Percentiles rank a stretch among this genome's conserved stretches.
These are phyloP conservation scores for Timema cristinae DNA, from an alignment of 2,888 invertebrate genomes.

Conservation along the genomic window DNA sequence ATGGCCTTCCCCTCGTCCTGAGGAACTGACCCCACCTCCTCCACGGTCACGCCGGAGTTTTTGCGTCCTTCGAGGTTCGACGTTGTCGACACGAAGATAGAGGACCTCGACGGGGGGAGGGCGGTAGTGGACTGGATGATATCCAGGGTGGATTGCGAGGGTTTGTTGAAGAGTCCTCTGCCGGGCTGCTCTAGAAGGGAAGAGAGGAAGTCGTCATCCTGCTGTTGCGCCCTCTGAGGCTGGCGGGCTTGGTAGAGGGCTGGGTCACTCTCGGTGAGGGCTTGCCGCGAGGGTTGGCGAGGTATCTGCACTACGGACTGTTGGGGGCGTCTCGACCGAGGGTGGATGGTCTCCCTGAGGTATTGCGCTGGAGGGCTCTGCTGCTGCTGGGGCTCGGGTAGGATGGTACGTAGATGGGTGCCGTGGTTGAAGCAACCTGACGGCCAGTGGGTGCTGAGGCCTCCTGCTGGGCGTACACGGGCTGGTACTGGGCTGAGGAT, in stretches of 20 bases:
- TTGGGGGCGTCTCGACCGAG: conserved; percentile 10
- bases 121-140: conserved; percentile 19
- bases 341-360: conserved; percentile 26
- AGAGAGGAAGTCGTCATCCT: conserved; percentile 22
- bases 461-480: neutral
- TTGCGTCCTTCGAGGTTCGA: conserved; percentile 4
- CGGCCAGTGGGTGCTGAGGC: neutral
- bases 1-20: conserved; percentile 16
- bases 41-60: conserved; percentile 1
- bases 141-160: conserved; percentile 11
- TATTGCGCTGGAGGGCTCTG: conserved; percentile 24
- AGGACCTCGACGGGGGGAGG: conserved; percentile 24
- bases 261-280: conserved; percentile 4
- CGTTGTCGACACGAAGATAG: conserved; percentile 28
- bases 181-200: conserved; percentile 22
- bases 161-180: conserved; percentile 15
- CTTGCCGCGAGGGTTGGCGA: conserved; percentile 10
- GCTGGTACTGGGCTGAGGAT: conserved; percentile 12
- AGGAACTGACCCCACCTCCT: conserved; percentile 8
- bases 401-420: neutral
- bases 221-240: neutral
- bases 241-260: conserved; percentile 8
- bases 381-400: neutral
- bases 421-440: neutral
- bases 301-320: neutral